Evolutionary conservation across 1,140 invertebrate genomes (phyloP), one percentile per base, ranked within the genome.

Genomic region (Danaus plexippus): DNA sequence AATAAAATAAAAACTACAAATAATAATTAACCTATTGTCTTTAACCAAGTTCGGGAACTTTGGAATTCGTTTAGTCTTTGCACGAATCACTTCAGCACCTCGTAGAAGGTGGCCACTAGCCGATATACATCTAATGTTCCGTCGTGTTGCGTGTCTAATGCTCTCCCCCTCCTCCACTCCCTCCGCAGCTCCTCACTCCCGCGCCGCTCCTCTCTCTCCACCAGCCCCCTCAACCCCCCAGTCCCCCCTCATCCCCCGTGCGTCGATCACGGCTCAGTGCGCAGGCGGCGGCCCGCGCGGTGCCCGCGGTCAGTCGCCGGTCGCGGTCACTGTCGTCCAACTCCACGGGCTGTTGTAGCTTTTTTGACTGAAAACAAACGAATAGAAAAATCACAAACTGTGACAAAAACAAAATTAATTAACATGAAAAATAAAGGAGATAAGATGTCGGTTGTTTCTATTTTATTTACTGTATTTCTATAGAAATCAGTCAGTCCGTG

Each of bases 321-420:
- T 88, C 51, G 84, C 86, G 0, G 86, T 85, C 73, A 88, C 86
- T 54, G 83, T 85, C 61, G 85, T 87, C 86, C 86, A 88, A 72
- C 74, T 85, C 86, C 86, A 88, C 46, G 85, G 85, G 65, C 82
- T 83, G 73, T 71, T 84, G 79, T 87, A 85, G 65, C 75, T 72
- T 64, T 87, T 88, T 73, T 88, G 86, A 60, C 86, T 88, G 86
- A 44, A 80, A 81, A 71, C 47, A 72, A 52, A 70, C 1, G 22
- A 32, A 32, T 32, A 32, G 22, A 6, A 32, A 32, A 32, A 32
- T 32, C 22, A 32, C 22, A 32, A 32, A 32, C 22, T 32, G 22
- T 32, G 53, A 66, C 54, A 64, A 69, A 12, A n/a, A 43, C 4
- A 51, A 47, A 32, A 43, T 68, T 68, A 68, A 43, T 54, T 11